Percentiles rank a stretch among this genome's conserved stretches.
phyloP scores from a whole-genome alignment of 2,888 invertebrate genomes.

The Adelognathus sp. region DNA sequence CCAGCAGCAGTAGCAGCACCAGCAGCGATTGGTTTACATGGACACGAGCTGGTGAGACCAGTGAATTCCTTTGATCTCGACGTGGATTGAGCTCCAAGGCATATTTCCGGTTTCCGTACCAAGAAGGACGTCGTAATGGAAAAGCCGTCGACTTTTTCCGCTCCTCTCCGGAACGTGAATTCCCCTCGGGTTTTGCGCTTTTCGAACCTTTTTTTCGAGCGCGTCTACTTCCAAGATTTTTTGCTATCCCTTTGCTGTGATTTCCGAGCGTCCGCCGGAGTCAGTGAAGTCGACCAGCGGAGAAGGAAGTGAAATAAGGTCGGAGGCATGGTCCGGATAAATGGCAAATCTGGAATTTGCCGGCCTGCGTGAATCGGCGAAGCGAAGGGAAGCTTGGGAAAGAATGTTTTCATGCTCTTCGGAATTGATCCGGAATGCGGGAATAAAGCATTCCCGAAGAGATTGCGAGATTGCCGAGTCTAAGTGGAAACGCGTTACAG shows the following conservation, averaged over 20 bases:
- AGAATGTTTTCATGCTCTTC: neutral
- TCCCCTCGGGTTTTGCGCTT: neutral
- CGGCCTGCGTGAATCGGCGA: neutral
- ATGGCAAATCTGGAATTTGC: neutral
- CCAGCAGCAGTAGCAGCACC: too few relatives aligned
- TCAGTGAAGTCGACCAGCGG: neutral
- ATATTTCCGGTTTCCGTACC: slow-evolving; percentile 37
- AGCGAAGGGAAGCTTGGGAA: neutral
- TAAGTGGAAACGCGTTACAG: slow-evolving; percentile 33
- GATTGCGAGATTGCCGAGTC: neutral
- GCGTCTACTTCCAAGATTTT: too few relatives aligned
- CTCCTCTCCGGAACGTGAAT: too few relatives aligned
- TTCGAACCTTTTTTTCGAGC: too few relatives aligned
- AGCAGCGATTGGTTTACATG: slow-evolving; percentile 22
- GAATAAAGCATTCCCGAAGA: neutral
- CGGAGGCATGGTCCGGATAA: neutral
- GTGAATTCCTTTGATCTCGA: slow-evolving; percentile 57
- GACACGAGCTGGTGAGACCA: neutral
- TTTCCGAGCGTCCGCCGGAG: neutral
- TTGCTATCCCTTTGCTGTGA: too few relatives aligned
- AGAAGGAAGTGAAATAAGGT: neutral
- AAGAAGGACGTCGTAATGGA: neutral
- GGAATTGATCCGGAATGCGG: neutral
- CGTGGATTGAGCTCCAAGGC: slow-evolving; percentile 50
- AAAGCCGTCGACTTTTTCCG: neutral